Percentiles rank a stretch among this genome's conserved stretches.
Conservation (phyloP, 2,797 vertebrate genomes). For the Sebastes glaucus region DNA sequence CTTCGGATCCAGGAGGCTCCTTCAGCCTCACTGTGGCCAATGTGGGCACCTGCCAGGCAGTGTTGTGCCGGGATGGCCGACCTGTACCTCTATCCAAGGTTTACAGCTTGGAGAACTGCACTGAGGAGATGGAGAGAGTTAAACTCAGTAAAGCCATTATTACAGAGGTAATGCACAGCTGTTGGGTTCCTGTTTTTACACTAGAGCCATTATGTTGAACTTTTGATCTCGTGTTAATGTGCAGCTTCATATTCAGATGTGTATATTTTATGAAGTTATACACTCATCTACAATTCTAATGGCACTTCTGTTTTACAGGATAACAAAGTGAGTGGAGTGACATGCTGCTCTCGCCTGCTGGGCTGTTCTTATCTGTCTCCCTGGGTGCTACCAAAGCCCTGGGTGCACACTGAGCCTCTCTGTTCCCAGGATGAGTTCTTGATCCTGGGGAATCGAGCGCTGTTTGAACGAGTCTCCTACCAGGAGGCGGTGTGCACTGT, state of each 20-base stretch:
- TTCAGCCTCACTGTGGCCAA: constrained; percentile 94
- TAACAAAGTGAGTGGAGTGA: constrained; percentile 98
- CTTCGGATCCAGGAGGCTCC: constrained; percentile 83
- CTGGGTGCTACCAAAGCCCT: constrained; percentile 94
- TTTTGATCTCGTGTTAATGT: constrained; percentile 10
- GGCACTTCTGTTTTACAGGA: constrained; percentile 81
- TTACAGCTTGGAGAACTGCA: constrained; percentile 91
- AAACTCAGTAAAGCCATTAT: constrained; percentile 95
- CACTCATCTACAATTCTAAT: constrained; percentile 22
- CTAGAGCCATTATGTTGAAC: background rate
- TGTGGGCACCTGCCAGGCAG: constrained; percentile 93
- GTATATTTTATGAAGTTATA: background rate
- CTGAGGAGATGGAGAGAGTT: constrained; percentile 91
- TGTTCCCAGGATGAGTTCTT: constrained; percentile 93
- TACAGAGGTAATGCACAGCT: constrained; percentile 87
- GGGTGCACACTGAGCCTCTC: constrained; percentile 89
- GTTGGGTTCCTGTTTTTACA: background rate
- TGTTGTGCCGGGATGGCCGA: constrained; percentile 90
- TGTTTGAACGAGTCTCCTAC: constrained; percentile 92
- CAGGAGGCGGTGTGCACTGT: constrained; percentile 89
- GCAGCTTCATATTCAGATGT: constrained; percentile 8
- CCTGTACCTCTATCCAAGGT: constrained; percentile 91
- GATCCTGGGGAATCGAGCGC: constrained; percentile 92
- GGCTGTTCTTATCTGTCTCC: constrained; percentile 96
- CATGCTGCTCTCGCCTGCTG: constrained; percentile 94